phyloP scores from a whole-genome alignment of 2,888 invertebrate genomes.

The Drosophila sordidula region DNA sequence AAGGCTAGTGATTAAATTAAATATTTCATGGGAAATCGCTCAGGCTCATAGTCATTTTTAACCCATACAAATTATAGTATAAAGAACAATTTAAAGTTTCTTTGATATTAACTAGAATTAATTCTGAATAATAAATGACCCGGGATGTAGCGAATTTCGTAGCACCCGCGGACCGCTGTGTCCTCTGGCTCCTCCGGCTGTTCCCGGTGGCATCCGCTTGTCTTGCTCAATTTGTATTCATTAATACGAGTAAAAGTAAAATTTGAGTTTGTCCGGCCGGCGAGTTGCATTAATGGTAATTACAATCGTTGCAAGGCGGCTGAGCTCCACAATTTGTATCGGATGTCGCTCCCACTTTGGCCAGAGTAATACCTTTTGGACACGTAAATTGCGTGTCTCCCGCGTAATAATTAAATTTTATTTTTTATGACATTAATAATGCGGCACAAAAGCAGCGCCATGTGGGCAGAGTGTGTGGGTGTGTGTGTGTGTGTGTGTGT shows the following conservation, averaged over 20 bases:
- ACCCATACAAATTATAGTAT: too few species aligned
- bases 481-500: neutral
- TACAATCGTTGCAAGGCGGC: constrained; percentile 43
- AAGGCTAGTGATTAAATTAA: too few species aligned
- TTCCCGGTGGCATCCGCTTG: constrained; percentile 22
- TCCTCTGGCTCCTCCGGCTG: too few species aligned
- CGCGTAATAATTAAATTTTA: constrained; percentile 61
- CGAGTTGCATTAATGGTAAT: constrained; percentile 61
- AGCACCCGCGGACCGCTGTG: too few species aligned
- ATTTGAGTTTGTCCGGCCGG: constrained; percentile 42
- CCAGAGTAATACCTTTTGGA: constrained; percentile 49
- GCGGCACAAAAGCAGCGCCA: constrained; percentile 15
- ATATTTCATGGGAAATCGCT: too few species aligned
- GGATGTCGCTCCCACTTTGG: constrained; percentile 15
- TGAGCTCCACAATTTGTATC: constrained; percentile 47
- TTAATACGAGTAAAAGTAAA: constrained; percentile 51
- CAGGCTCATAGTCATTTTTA: too few species aligned
- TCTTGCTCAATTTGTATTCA: constrained; percentile 60
- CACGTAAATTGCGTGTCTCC: constrained; percentile 53
- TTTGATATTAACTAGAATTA: too few species aligned
- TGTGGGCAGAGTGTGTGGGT: neutral
- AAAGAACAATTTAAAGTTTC: too few species aligned
- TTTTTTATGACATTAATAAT: constrained; percentile 40
- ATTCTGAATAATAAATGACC: neutral
- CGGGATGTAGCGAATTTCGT: neutral